Percentiles rank a stretch among this genome's conserved stretches.
Conservation (phyloP, 2,888 invertebrate species). For the Trypoxylon attenuatum region DNA sequence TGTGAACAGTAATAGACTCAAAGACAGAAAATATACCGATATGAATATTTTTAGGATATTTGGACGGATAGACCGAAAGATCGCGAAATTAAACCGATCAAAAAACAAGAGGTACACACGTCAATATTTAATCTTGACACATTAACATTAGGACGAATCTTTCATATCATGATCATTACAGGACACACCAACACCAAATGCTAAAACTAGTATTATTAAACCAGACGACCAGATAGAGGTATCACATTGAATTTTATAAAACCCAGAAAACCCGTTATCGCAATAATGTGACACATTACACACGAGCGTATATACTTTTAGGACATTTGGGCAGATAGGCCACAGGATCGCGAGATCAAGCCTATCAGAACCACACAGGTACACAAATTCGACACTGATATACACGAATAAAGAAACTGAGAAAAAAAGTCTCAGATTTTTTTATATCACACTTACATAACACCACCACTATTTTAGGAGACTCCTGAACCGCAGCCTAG, state of each 20-base stretch:
- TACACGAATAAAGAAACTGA: no score
- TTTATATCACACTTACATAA: neutral
- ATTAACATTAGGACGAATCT: no score
- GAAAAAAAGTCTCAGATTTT: no score
- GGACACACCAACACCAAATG: neutral
- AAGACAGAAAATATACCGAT: neutral
- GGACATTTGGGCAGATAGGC: slow-evolving; percentile 13
- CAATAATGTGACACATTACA: neutral
- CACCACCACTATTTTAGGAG: slow-evolving; percentile 22
- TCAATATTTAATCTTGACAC: no score
- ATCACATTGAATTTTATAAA: neutral
- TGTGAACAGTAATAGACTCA: no score
- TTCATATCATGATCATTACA: neutral
- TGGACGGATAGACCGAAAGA: slow-evolving; percentile 32
- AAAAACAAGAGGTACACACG: slow-evolving; percentile 32
- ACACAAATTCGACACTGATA: no score
- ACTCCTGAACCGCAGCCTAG: neutral
- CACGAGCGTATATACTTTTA: slow-evolving; percentile 14
- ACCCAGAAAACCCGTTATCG: neutral
- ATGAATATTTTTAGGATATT: slow-evolving; percentile 33
- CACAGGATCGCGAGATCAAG: neutral
- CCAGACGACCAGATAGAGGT: no score
- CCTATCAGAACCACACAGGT: neutral
- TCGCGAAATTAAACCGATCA: slow-evolving; percentile 26
- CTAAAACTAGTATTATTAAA: neutral